Percentiles rank a stretch among this genome's conserved stretches.
Conservation (phyloP, 2,888 invertebrate species). For the Mesochorus sp. region DNA sequence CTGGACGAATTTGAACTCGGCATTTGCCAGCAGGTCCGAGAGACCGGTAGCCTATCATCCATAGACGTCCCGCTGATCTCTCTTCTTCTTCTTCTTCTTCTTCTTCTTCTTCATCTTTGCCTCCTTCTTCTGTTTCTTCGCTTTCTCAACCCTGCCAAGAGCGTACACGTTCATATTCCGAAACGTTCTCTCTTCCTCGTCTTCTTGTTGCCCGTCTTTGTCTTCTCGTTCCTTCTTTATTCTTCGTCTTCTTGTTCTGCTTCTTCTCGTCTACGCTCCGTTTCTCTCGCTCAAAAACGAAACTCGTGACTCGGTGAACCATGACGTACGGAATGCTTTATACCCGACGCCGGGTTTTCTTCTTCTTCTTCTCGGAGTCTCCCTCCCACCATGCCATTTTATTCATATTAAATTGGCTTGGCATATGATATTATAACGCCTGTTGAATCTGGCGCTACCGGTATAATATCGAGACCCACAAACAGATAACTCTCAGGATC, state of each 20-base stretch:
- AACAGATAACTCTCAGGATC: background rate
- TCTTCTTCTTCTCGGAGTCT: slow-evolving; percentile 20
- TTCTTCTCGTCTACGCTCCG: slow-evolving; percentile 45
- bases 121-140: slow-evolving; percentile 18
- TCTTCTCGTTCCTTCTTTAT: no score
- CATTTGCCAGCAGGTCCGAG: slow-evolving; percentile 46
- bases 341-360: slow-evolving; percentile 72
- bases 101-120: slow-evolving; percentile 24
- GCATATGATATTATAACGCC: slow-evolving; percentile 47
- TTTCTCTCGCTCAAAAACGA: slow-evolving; percentile 35
- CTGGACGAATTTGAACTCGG: slow-evolving; percentile 39
- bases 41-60: slow-evolving; percentile 79
- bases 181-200: slow-evolving; percentile 28
- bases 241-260: no score
- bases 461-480: slow-evolving; percentile 34
- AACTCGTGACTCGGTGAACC: slow-evolving; percentile 65
- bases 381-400: slow-evolving; percentile 7
- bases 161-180: slow-evolving; percentile 26
- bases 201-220: no score
- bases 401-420: slow-evolving; percentile 48
- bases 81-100: slow-evolving; percentile 58
- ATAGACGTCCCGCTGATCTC: slow-evolving; percentile 77
- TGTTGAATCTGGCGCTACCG: slow-evolving; percentile 54
- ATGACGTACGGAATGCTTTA: slow-evolving; percentile 80
- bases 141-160: slow-evolving; percentile 19